Conservation (phyloP, 1,140 invertebrate species). For the Carposina sasakii region DNA sequence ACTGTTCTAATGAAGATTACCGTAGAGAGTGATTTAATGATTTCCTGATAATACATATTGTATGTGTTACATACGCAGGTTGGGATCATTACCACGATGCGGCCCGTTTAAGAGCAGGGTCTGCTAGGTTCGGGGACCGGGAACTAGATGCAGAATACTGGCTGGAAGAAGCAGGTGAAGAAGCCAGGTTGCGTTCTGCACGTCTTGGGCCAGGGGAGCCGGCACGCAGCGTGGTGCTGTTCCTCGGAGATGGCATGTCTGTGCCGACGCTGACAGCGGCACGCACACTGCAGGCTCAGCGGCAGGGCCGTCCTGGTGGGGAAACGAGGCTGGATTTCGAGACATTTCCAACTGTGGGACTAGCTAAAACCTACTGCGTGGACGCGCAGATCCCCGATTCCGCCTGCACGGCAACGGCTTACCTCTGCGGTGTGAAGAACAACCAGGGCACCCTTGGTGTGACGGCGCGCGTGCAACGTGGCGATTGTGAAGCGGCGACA, state of each 20-base stretch:
- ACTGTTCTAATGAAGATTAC: no score
- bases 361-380: conserved; percentile 78
- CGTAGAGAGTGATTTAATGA: no score
- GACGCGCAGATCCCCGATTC: conserved; percentile 83
- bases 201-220: no score
- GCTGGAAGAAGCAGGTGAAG: no score
- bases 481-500: conserved; percentile 71
- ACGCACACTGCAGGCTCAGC: conserved; percentile 46
- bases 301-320: conserved; percentile 28
- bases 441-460: conserved; percentile 83
- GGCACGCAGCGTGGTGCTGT: conserved; percentile 1
- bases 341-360: not conserved
- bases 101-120: no score
- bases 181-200: no score
- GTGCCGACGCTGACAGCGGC: conserved; percentile 58
- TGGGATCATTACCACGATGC: no score
- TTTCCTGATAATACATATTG: no score
- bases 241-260: not conserved
- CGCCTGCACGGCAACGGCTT: conserved; percentile 83
- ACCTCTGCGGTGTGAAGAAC: conserved; percentile 84
- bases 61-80: no score
- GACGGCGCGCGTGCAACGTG: conserved; percentile 72
- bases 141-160: no score
- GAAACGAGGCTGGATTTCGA: not conserved
- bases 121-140: no score